Evolutionary conservation across 1,140 invertebrate species (phyloP).

Genomic region (Drosophila pectinifera): DNA sequence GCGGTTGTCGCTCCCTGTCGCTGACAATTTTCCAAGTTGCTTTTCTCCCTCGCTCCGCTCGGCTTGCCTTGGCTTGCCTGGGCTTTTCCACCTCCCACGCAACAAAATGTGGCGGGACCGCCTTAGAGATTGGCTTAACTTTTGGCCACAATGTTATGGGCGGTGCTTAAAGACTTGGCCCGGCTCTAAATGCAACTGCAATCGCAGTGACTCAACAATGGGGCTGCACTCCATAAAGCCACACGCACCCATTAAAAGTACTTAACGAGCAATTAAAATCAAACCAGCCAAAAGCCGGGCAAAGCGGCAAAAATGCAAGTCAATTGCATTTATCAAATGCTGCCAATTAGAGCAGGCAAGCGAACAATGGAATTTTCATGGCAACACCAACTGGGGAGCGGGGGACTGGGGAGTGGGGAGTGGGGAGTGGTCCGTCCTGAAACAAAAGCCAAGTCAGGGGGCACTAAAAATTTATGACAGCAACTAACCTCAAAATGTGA

Average conservation of each 20-base stretch:
- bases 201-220: slow-evolving; percentile 43
- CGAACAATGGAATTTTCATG: slow-evolving; percentile 52
- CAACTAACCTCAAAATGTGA: slow-evolving; percentile 77
- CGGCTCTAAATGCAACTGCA: slow-evolving; percentile 8
- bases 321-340: slow-evolving; percentile 79
- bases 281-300: slow-evolving; percentile 39
- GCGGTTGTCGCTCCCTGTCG: slow-evolving; percentile 61
- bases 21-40: slow-evolving; percentile 44
- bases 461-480: slow-evolving; percentile 81
- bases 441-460: slow-evolving; percentile 61
- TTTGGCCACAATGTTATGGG: slow-evolving; percentile 41
- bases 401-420: neutral
- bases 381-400: neutral
- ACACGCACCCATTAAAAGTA: slow-evolving; percentile 64
- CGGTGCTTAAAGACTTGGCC: slow-evolving; percentile 16
- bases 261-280: slow-evolving; percentile 77
- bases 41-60: slow-evolving; percentile 7
- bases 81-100: neutral
- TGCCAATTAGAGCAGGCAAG: slow-evolving; percentile 67
- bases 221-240: slow-evolving; percentile 26
- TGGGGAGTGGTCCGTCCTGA: neutral
- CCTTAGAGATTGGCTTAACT: slow-evolving; percentile 41
- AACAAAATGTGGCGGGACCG: slow-evolving; percentile 15
- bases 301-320: slow-evolving; percentile 46
- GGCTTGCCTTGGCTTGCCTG: too few species aligned